Conservation (phyloP, 2,888 invertebrate species). For the Onthophagus sagittarius region DNA sequence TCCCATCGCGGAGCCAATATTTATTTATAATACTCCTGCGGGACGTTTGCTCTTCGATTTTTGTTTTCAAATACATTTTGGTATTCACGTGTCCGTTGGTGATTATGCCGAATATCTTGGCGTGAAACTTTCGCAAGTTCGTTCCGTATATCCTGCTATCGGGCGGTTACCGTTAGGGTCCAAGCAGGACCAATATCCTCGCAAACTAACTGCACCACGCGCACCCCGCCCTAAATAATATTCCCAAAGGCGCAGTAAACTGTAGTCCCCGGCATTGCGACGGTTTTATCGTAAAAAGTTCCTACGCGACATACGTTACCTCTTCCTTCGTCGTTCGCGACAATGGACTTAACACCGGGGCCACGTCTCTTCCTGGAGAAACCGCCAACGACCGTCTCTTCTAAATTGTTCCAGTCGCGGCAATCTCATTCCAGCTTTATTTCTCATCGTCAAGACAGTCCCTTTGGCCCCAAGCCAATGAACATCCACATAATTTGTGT, state of each 20-base stretch:
- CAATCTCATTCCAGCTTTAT: background rate
- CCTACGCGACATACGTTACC: background rate
- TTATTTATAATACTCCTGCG: background rate
- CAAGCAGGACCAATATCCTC: background rate
- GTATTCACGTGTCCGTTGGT: background rate
- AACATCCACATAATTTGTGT: background rate
- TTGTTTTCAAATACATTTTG: background rate
- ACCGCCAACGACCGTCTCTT: background rate
- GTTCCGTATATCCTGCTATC: background rate
- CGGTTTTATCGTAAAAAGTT: background rate
- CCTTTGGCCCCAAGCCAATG: background rate
- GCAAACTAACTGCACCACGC: background rate
- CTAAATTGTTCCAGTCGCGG: background rate
- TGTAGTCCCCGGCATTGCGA: background rate
- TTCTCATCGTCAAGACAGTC: background rate
- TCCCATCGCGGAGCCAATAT: constrained; percentile 3
- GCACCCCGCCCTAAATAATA: background rate
- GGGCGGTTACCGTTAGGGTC: background rate
- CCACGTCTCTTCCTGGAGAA: background rate
- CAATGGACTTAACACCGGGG: background rate
- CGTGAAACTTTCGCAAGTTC: background rate
- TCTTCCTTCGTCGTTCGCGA: background rate
- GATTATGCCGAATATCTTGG: background rate
- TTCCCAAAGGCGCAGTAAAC: background rate
- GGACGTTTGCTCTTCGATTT: background rate